phyloP scores from a whole-genome alignment of 2,113 vertebrate species.

The Pelmatolapia mariae region DNA sequence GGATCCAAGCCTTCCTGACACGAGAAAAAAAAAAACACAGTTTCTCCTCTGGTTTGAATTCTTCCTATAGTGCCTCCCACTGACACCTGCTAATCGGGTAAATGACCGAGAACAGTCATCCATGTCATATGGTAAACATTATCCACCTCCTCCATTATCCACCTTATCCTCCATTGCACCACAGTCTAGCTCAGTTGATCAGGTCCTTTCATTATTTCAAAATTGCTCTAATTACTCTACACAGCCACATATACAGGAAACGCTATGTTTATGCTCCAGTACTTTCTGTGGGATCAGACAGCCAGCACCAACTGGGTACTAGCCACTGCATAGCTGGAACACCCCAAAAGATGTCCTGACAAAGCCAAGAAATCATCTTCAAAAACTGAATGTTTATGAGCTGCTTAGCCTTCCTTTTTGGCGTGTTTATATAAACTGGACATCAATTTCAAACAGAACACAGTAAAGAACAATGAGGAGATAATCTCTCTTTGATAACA shows the following conservation, averaged over 20 bases:
- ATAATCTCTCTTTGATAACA: not conserved
- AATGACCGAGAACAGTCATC: not conserved
- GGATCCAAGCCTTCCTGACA: not conserved
- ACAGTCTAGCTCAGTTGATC: not conserved
- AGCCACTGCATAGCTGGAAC: not conserved
- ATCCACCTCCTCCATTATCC: not conserved
- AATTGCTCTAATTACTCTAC: not conserved
- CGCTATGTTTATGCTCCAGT: not conserved
- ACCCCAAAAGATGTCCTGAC: not conserved
- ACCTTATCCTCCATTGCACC: not conserved
- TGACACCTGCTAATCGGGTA: not conserved
- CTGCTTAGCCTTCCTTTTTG: not conserved
- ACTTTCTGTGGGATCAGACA: not conserved
- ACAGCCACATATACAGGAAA: not conserved
- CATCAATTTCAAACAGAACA: not conserved
- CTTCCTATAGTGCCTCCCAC: not conserved
- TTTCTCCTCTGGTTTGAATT: not conserved
- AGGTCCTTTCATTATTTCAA: not conserved
- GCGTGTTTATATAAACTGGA: not conserved
- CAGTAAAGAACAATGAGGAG: not conserved
- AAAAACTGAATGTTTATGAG: not conserved
- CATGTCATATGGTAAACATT: not conserved
- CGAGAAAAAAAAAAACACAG: not conserved
- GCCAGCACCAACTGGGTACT: not conserved
- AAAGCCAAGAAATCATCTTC: not conserved